phyloP scores from a whole-genome alignment of 2,888 invertebrate species.

The Zaprionus bogoriensis region DNA sequence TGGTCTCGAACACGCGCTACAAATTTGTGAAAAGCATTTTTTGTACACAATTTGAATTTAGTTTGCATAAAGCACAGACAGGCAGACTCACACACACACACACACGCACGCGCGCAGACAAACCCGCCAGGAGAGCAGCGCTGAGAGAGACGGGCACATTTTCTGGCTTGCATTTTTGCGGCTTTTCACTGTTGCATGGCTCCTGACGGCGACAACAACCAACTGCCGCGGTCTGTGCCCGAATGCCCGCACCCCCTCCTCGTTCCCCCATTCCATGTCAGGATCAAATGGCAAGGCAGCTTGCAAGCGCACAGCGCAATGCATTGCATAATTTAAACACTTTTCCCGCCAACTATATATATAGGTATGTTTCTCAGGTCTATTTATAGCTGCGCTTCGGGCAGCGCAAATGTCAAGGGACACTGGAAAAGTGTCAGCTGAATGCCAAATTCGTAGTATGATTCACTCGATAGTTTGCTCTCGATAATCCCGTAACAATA shows the following conservation, averaged over 20 bases:
- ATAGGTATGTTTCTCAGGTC: background rate
- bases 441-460: too few species aligned
- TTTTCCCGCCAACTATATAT: slow-evolving; percentile 1
- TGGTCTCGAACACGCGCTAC: slow-evolving; percentile 58
- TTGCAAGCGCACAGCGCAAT: background rate
- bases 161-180: slow-evolving; percentile 53
- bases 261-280: background rate
- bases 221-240: slow-evolving; percentile 25
- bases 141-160: slow-evolving; percentile 2
- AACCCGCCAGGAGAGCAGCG: background rate
- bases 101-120: slow-evolving; percentile 1
- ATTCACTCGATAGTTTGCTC: too few species aligned
- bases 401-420: background rate
- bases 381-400: background rate
- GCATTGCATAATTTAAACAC: slow-evolving; percentile 17
- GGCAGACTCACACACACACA: slow-evolving; percentile 10
- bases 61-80: slow-evolving; percentile 47
- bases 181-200: slow-evolving; percentile 36
- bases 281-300: background rate
- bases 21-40: slow-evolving; percentile 51
- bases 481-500: too few species aligned
- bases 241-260: background rate
- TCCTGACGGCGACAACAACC: slow-evolving; percentile 34
- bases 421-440: background rate
- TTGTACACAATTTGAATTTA: slow-evolving; percentile 52